Conservation (phyloP, 2,888 invertebrate genomes). For the Drosophila anomalata region DNA sequence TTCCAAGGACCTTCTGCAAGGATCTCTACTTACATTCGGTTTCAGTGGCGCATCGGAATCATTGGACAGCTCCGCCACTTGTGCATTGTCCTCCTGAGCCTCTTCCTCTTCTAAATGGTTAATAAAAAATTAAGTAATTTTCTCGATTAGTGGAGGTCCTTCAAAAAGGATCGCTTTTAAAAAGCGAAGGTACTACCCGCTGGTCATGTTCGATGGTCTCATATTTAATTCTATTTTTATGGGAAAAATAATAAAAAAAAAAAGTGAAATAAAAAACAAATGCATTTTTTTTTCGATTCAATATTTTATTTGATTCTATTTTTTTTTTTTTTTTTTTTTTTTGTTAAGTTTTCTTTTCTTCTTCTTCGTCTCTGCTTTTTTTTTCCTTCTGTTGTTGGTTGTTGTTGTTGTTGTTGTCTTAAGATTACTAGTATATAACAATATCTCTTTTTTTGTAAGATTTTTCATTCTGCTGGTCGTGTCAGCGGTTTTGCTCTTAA, state of each 20-base stretch:
- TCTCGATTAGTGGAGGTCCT: conserved; percentile 2
- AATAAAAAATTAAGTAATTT: conserved; percentile 15
- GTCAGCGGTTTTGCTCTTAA: conserved; percentile 82
- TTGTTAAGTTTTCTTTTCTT: conserved; percentile 70
- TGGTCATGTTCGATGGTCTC: conserved; percentile 43
- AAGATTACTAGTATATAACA: conserved; percentile 82
- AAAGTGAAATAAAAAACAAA: conserved; percentile 7
- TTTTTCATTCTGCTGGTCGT: conserved; percentile 81
- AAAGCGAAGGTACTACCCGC: conserved; percentile 48
- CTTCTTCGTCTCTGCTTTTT: conserved; percentile 65
- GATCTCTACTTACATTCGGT: conserved; percentile 78
- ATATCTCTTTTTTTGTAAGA: conserved; percentile 79
- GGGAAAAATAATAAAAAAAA: too few relatives aligned
- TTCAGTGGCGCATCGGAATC: conserved; percentile 83
- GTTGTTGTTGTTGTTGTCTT: conserved; percentile 71
- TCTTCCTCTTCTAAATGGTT: conserved; percentile 81
- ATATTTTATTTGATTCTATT: conserved; percentile 79
- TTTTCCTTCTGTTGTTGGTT: conserved; percentile 40
- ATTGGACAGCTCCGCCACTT: conserved; percentile 82
- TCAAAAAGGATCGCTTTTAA: conserved; percentile 11
- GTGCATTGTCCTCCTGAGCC: conserved; percentile 80
- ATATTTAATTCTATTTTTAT: too few relatives aligned
- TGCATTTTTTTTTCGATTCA: conserved; percentile 64
- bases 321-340: conserved; percentile 50
- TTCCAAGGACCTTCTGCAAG: background rate